Evolutionary conservation across 2,888 invertebrate genomes (phyloP).

Genomic region (Lochmaea capreae): DNA sequence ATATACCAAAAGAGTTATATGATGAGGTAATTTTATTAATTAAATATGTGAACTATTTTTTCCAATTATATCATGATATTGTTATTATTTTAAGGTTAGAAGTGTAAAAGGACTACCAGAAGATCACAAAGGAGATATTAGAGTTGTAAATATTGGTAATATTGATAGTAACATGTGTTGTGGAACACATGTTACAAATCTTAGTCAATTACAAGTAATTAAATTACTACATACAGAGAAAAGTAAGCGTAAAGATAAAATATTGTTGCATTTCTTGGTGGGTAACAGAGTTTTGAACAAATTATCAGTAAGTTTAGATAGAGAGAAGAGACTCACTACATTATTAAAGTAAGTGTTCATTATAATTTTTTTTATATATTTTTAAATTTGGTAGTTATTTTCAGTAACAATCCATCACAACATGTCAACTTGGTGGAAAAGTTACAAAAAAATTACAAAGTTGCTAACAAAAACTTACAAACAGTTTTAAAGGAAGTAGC

Average conservation of each 20-base stretch:
- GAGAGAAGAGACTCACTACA: conserved; percentile 76
- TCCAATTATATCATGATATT: background rate
- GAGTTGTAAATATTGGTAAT: conserved; percentile 81
- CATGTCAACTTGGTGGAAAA: conserved; percentile 81
- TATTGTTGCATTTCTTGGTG: conserved; percentile 76
- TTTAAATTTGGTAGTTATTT: conserved; percentile 44
- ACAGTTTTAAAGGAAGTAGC: conserved; percentile 78
- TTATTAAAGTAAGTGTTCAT: conserved; percentile 75
- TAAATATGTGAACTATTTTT: conserved; percentile 1
- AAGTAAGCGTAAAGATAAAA: conserved; percentile 76
- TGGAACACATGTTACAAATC: conserved; percentile 85
- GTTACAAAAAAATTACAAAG: conserved; percentile 76
- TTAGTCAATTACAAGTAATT: conserved; percentile 76
- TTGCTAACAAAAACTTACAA: conserved; percentile 73
- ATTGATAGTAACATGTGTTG: conserved; percentile 88
- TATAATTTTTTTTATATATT: background rate
- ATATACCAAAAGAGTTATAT: conserved; percentile 68
- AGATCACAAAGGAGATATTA: conserved; percentile 80
- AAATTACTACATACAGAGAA: conserved; percentile 78
- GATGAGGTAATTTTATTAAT: conserved; percentile 50
- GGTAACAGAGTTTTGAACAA: conserved; percentile 77
- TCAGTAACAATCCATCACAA: conserved; percentile 76
- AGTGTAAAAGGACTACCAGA: conserved; percentile 79
- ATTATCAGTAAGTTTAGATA: conserved; percentile 71
- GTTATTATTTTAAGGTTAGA: conserved; percentile 67